Evolutionary conservation across 2,797 vertebrate genomes (phyloP).

Genomic region (Avahi laniger): DNA sequence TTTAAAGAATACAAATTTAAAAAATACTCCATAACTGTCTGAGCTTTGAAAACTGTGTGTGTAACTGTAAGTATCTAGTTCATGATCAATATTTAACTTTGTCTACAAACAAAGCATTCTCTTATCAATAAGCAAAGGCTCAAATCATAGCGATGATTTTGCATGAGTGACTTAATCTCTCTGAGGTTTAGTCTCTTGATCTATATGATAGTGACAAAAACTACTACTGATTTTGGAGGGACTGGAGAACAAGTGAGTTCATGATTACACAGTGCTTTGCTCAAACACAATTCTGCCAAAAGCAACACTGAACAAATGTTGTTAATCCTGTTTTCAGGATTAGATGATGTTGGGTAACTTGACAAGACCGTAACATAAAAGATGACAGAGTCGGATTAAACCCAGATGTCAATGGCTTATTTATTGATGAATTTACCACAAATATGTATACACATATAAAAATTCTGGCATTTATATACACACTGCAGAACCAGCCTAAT

Average conservation of each 20-base stretch:
- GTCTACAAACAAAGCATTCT: neutral
- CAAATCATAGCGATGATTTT: neutral
- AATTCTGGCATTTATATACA: too few relatives aligned
- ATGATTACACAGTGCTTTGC: neutral
- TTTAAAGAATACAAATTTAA: neutral
- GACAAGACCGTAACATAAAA: neutral
- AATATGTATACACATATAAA: too few relatives aligned
- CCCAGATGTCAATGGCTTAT: neutral
- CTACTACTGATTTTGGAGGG: neutral
- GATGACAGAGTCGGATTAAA: neutral
- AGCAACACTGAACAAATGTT: neutral
- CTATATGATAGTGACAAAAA: neutral
- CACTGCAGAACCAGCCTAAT: too few relatives aligned
- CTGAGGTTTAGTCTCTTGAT: neutral
- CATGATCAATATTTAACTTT: neutral
- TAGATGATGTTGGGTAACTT: neutral
- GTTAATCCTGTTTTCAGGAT: neutral
- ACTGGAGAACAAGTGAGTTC: neutral
- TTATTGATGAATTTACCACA: neutral
- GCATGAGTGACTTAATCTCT: neutral
- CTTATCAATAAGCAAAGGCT: neutral
- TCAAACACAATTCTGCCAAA: neutral
- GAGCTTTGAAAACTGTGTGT: neutral
- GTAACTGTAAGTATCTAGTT: neutral
- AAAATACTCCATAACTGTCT: neutral